phyloP scores from a whole-genome alignment of 2,797 vertebrate species.

The Pipistrellus pygmaeus region DNA sequence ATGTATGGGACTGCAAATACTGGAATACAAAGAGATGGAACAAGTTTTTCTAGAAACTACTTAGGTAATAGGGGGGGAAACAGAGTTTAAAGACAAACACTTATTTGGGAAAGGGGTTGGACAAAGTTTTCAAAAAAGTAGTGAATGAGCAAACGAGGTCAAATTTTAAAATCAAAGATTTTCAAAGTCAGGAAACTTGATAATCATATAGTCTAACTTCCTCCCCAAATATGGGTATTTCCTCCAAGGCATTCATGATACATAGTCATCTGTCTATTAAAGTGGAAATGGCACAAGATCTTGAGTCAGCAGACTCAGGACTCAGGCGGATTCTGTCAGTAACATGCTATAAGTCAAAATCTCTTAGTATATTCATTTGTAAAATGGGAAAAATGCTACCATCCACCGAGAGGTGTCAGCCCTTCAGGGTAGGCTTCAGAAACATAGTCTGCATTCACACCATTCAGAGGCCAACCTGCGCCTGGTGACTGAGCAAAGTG shows the following conservation, averaged over 20 bases:
- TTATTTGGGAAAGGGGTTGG: slow-evolving; percentile 8
- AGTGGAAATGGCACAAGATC: slow-evolving; percentile 31
- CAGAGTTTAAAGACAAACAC: slow-evolving; percentile 36
- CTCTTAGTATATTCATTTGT: slow-evolving; percentile 2
- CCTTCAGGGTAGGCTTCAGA: background rate
- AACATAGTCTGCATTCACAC: background rate
- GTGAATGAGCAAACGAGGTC: slow-evolving; percentile 9
- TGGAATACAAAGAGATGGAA: background rate
- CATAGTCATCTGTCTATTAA: slow-evolving; percentile 66
- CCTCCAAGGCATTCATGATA: slow-evolving; percentile 59
- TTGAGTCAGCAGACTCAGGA: slow-evolving; percentile 58
- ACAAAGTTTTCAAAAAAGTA: slow-evolving; percentile 37
- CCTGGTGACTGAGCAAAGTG: background rate
- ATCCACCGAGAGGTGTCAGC: background rate
- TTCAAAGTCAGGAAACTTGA: slow-evolving; percentile 38
- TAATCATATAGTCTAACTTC: slow-evolving; percentile 41
- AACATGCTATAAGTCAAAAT: slow-evolving; percentile 52
- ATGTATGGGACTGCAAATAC: background rate
- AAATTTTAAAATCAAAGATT: slow-evolving; percentile 52
- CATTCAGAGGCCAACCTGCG: background rate
- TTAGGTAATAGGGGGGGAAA: background rate
- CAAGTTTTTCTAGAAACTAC: slow-evolving; percentile 37
- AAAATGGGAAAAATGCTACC: slow-evolving; percentile 35
- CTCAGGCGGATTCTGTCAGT: background rate
- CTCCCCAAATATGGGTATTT: background rate